Evolutionary conservation across 2,113 vertebrate genomes (phyloP), one percentile per base, ranked within the genome.

Genomic region (Lanius collurio): DNA sequence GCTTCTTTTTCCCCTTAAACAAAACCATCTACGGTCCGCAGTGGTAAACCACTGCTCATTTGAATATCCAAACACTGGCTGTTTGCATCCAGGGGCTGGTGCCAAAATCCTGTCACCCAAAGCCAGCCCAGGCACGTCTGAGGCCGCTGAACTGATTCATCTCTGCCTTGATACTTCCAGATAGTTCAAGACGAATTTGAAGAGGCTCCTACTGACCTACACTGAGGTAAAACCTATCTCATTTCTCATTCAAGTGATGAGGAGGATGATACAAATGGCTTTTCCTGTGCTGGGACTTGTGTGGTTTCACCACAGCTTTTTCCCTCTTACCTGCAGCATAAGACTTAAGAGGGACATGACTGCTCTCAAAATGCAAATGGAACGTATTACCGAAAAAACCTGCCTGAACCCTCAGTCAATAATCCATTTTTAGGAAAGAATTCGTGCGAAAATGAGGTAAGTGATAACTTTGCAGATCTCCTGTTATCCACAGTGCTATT

Each of bases 401-500:
- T 30, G 37, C 53, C 91, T 11, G 49, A 94, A 80, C 63, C 42
- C 64, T 49, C 62, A 87, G 42, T 93, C 95, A 88, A 78, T 53
- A 69, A 86, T 81, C 91, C 60, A 78, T 90, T 93, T 90, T 95
- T 56, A 96, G 83, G 90, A 77, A 93, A 75, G 79, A 82, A 93
- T 87, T 82, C 87, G 59, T 95, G 89, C n/a, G 91, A 83, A 94
- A 93, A 94, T 96, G 94, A 97, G 97, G 94, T 96, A 97, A 97
- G 97, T 42, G 96, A 92, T 87, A 97, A 94, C 63, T 96, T 94
- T 95, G 50, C 87, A 96, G 79, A 52, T 90, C 81, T 83, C 90
- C 78, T 95, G 85, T 95, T 96, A 91, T 96, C 94, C 96, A 87
- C 37, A 26, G 89, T 63, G 91, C 97, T 98, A 97, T 98, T 97